A percentile compares a stretch with the other conserved stretches of the same genome.
phyloP scores from a whole-genome alignment of 2,113 vertebrate genomes.

The Stigmatopora argus region DNA sequence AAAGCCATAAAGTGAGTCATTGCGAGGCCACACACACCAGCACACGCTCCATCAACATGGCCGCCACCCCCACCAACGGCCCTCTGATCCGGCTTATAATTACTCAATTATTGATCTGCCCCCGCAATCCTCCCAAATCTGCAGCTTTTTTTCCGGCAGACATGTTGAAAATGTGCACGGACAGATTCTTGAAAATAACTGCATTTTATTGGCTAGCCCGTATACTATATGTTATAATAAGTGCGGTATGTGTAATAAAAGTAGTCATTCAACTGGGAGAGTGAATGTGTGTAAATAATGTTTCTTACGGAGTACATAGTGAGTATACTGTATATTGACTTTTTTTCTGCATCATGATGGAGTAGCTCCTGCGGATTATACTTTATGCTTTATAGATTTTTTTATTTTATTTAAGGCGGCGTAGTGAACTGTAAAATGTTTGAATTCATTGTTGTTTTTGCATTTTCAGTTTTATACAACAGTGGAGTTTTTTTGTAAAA shows the following conservation, averaged over 20 bases:
- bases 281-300: background rate
- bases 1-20: conserved; percentile 58
- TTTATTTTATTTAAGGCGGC: too few relatives aligned
- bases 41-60: conserved; percentile 38
- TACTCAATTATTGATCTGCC: conserved; percentile 29
- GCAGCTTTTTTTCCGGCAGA: conserved; percentile 7
- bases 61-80: conserved; percentile 11
- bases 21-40: conserved; percentile 46
- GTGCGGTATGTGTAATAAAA: background rate
- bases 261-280: background rate
- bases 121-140: conserved; percentile 15
- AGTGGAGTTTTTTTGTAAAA: too few relatives aligned
- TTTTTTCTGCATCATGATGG: too few relatives aligned
- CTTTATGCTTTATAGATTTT: too few relatives aligned
- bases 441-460: too few relatives aligned
- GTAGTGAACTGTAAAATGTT: too few relatives aligned
- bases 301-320: background rate
- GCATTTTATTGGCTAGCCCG: background rate
- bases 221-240: background rate
- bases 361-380: too few relatives aligned
- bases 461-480: too few relatives aligned
- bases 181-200: background rate
- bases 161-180: background rate
- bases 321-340: too few relatives aligned
- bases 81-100: conserved; percentile 31